These are phyloP conservation scores for Cnemophilus loriae DNA, from an alignment of 2,113 vertebrate species.

Conservation along the genomic window DNA sequence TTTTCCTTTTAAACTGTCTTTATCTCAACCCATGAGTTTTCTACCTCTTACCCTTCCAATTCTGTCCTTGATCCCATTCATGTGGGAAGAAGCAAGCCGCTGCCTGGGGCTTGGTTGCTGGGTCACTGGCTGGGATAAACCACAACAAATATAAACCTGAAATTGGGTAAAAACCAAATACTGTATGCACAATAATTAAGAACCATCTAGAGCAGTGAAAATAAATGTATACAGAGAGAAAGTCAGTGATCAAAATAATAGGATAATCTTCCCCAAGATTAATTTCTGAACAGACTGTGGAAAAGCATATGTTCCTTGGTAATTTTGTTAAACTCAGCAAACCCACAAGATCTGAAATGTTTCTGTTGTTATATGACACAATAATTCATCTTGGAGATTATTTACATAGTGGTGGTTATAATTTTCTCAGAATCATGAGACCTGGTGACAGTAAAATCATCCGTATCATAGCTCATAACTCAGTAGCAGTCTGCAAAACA, in stretches of 20 bases:
- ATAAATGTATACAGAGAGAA: not conserved
- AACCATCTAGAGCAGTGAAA: not conserved
- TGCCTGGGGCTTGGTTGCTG: not conserved
- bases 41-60: not conserved
- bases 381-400: not conserved
- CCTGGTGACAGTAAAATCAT: not conserved
- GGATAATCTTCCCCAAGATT: not conserved
- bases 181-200: not conserved
- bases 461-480: not conserved
- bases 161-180: not conserved
- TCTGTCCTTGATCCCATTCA: rapidly evolving
- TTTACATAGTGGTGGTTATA: not conserved
- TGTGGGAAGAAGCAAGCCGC: not conserved
- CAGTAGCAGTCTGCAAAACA: not conserved
- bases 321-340: not conserved
- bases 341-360: not conserved
- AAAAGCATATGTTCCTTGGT: not conserved
- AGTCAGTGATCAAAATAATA: not conserved
- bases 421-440: not conserved
- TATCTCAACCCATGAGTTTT: not conserved
- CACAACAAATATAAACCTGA: not conserved
- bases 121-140: not conserved
- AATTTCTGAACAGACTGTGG: not conserved
- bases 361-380: not conserved
- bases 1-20: not conserved